Conservation (phyloP, 2,113 vertebrate genomes). For the Pelodiscus sinensis region DNA sequence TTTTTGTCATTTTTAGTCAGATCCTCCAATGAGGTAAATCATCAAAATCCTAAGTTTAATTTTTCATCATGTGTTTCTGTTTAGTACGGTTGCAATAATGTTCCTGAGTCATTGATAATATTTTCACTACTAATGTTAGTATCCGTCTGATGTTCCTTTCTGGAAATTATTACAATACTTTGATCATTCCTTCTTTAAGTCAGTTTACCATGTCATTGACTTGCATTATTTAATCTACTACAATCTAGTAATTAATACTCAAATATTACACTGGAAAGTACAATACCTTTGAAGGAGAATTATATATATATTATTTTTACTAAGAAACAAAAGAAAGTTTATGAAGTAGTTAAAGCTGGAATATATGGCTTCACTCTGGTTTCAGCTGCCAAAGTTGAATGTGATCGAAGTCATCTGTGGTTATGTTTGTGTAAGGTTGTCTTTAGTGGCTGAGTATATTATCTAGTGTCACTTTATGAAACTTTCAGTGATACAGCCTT, state of each 20-base stretch:
- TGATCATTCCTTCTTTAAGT: constrained; percentile 22
- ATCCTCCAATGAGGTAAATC: neutral
- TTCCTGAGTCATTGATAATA: neutral
- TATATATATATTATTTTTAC: neutral
- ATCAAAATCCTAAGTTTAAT: neutral
- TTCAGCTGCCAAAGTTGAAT: constrained; percentile 49
- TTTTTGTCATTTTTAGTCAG: neutral
- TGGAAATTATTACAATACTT: neutral
- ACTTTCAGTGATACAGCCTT: constrained; percentile 60
- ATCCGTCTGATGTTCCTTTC: constrained; percentile 20
- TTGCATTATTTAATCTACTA: constrained; percentile 20
- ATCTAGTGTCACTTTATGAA: constrained; percentile 75
- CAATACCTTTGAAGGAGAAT: neutral
- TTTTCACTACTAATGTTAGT: neutral
- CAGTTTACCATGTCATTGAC: neutral
- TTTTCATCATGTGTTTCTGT: neutral
- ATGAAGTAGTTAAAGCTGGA: constrained; percentile 40
- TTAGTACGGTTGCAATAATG: neutral
- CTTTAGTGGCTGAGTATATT: constrained; percentile 68
- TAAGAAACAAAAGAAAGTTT: constrained; percentile 43
- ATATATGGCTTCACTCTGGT: constrained; percentile 56
- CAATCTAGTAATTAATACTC: neutral
- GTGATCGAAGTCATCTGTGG: constrained; percentile 65
- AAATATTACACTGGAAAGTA: constrained; percentile 41
- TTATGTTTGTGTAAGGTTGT: constrained; percentile 74